Conservation (phyloP, 2,797 vertebrate species). For the Diceros bicornis region DNA sequence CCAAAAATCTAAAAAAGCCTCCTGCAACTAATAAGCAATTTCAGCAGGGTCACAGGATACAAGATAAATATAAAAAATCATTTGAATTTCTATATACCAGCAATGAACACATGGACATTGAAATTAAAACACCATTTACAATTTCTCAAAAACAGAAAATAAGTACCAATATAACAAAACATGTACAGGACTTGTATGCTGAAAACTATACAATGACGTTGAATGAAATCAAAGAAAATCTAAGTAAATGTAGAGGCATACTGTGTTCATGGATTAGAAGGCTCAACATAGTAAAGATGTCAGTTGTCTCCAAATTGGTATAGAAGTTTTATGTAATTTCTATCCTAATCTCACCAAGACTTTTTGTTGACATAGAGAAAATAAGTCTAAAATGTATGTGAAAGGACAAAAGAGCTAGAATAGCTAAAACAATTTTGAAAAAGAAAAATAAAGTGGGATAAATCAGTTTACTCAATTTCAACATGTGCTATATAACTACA, state of each 20-base stretch:
- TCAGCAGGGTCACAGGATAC: not conserved
- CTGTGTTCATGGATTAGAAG: not conserved
- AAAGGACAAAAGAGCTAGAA: not conserved
- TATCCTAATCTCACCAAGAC: not conserved
- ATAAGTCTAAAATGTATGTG: not conserved
- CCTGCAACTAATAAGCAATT: not conserved
- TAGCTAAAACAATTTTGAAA: not conserved
- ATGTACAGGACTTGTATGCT: too few relatives aligned
- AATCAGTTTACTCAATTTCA: not conserved
- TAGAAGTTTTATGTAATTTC: not conserved
- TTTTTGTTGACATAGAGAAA: not conserved
- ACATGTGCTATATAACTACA: not conserved
- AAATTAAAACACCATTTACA: not conserved
- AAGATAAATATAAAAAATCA: not conserved
- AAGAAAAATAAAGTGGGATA: not conserved
- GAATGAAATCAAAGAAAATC: not conserved
- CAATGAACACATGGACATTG: not conserved
- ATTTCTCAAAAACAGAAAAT: not conserved
- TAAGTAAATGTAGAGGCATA: not conserved
- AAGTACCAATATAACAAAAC: not conserved
- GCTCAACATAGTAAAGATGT: not conserved
- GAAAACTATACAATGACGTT: not conserved
- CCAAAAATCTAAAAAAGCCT: not conserved
- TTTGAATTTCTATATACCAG: not conserved
- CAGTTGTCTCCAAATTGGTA: not conserved